These are phyloP conservation scores for Listrodromus nycthemerus DNA, from an alignment of 2,888 invertebrate species.

Conservation along the genomic window DNA sequence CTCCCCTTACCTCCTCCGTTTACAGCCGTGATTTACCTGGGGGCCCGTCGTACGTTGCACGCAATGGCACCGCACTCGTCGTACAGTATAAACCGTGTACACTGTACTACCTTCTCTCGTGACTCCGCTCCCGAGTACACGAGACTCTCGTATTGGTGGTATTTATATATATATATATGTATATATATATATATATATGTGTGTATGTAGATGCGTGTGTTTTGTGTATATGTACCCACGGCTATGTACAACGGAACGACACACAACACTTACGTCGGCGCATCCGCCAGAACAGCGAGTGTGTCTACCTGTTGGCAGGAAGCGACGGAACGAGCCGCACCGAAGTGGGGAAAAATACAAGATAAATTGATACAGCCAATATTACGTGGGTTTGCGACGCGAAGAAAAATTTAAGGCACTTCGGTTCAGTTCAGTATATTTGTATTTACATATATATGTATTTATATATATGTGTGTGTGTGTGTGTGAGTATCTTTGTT, in stretches of 20 bases:
- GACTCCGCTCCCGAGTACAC: slow-evolving; percentile 42
- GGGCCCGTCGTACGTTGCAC: slow-evolving; percentile 55
- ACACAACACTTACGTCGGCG: slow-evolving; percentile 40
- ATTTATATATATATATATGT: slow-evolving; percentile 1
- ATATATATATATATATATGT: too few relatives aligned
- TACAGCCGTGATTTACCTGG: slow-evolving; percentile 53
- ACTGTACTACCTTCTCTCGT: slow-evolving; percentile 50
- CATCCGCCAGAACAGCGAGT: slow-evolving; percentile 49
- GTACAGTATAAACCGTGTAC: slow-evolving; percentile 2
- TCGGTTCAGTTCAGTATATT: neutral
- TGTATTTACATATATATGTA: too few relatives aligned
- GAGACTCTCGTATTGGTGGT: slow-evolving; percentile 23
- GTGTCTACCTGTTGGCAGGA: slow-evolving; percentile 62
- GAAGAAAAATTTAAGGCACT: slow-evolving; percentile 47
- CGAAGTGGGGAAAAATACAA: neutral
- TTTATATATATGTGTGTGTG: too few relatives aligned
- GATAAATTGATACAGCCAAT: slow-evolving; percentile 6
- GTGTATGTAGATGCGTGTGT: too few relatives aligned
- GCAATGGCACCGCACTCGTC: slow-evolving; percentile 55
- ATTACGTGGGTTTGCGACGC: neutral
- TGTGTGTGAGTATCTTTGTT: slow-evolving; percentile 22
- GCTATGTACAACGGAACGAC: slow-evolving; percentile 21
- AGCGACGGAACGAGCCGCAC: slow-evolving; percentile 38
- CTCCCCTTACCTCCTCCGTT: neutral
- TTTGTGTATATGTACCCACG: neutral